phyloP scores from a whole-genome alignment of 2,888 invertebrate genomes.

The Exocentrus adspersus region DNA sequence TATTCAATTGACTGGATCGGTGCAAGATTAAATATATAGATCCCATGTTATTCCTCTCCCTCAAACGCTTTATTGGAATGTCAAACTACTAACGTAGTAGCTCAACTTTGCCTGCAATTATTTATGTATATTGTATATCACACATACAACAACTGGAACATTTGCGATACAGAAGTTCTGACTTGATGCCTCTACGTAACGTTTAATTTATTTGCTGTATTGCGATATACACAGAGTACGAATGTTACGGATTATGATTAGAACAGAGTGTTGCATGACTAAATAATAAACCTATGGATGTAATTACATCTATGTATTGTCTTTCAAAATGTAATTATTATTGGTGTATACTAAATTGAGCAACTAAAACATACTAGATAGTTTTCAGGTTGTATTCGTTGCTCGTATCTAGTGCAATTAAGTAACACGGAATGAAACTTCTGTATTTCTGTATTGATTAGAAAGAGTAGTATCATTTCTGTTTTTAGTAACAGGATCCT shows the following conservation, averaged over 20 bases:
- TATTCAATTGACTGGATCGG: constrained; percentile 38
- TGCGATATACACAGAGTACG: constrained; percentile 6
- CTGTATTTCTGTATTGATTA: no score
- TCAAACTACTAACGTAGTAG: constrained; percentile 43
- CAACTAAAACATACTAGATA: no score
- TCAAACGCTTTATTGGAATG: constrained; percentile 43
- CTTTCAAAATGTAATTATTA: no score
- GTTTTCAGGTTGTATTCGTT: no score
- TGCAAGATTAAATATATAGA: constrained; percentile 40
- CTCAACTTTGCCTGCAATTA: constrained; percentile 34
- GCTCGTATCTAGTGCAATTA: no score
- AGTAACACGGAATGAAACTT: no score
- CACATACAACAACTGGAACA: constrained; percentile 22
- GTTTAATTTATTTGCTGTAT: constrained; percentile 21
- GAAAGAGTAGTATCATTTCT: no score
- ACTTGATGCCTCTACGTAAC: constrained; percentile 2
- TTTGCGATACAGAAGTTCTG: constrained; percentile 20
- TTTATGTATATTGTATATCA: constrained; percentile 34
- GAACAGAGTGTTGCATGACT: background rate
- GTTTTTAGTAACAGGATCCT: no score
- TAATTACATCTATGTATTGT: no score
- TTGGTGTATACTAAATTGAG: no score
- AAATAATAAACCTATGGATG: background rate
- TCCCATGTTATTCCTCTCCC: constrained; percentile 34
- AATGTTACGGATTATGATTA: constrained; percentile 1